Evolutionary conservation across 2,888 invertebrate species (phyloP), one percentile per base, ranked within the genome.

Genomic region (Pimpla rufipes): DNA sequence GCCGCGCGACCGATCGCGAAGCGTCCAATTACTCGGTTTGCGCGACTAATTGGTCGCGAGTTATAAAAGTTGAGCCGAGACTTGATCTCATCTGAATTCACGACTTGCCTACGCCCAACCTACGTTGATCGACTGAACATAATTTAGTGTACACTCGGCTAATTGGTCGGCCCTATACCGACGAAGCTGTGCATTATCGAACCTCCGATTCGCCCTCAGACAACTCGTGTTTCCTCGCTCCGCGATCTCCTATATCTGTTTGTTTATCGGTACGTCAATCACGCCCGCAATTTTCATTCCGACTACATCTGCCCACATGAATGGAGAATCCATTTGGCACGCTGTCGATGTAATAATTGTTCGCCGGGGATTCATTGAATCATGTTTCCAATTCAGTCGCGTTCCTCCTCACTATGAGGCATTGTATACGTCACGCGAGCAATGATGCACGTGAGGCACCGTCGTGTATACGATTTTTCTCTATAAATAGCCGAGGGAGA

Each of bases 321-420:
- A 40, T 74, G 13, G 23, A 57, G 52, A 18, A 23, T 8, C 13
- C 57, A 75, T 70, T 70, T 35, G 35, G n/a, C 52, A 50, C 47
- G 57, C 59, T 42, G 71, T 79, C 74, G 82, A 83, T 59, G 74
- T 66, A 67, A 71, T 70, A 18, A 79, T 76, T 75, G 70, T 75
- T 75, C 70, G 40, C 40, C 42, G 29, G n/a, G n/a, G 13, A 55
- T 62, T 68, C 74, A 75, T 83, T 79, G 70, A 71, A 83, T 83
- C 71, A 67, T 66, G 59, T 59, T 70, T 75, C 66, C 75, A 66
- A 78, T 68, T 62, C 59, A 35, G 40, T 73, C 40, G 57, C 37
- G 55, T 55, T 47, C 57, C 59, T 55, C n/a, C 47, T 50, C 50
- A 13, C 50, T 35, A 16, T n/a, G 8, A 62, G n/a, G 62, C 37